These are phyloP conservation scores for Zoanthus solanderi DNA, from an alignment of 92 coral and sea anemone species.

Conservation along the genomic window DNA sequence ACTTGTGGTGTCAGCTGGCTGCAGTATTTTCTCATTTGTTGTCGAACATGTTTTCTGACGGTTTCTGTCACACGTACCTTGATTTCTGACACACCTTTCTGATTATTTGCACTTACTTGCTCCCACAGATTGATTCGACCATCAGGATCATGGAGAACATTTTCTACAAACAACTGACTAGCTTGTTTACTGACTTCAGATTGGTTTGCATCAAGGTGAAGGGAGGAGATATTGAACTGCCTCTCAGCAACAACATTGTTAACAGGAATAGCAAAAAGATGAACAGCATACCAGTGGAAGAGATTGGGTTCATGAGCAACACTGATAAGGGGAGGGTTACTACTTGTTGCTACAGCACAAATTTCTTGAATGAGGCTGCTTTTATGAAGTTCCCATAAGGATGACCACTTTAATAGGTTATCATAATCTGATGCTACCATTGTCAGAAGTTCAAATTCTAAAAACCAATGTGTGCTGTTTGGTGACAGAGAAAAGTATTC, in stretches of 20 bases:
- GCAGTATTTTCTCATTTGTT: neutral
- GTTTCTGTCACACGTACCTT: neutral
- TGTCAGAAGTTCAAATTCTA: slow-evolving; percentile 18
- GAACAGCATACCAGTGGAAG: slow-evolving; percentile 16
- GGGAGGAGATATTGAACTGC: slow-evolving; percentile 29
- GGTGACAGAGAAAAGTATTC: neutral
- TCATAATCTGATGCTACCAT: slow-evolving; percentile 14
- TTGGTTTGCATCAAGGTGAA: slow-evolving; percentile 23
- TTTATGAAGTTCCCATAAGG: slow-evolving; percentile 32
- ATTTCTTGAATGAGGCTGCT: slow-evolving; percentile 25
- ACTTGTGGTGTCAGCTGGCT: neutral
- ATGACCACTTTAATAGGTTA: slow-evolving; percentile 12
- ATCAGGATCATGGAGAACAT: slow-evolving; percentile 20
- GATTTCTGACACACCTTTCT: neutral
- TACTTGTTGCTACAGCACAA: neutral
- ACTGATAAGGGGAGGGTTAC: slow-evolving; percentile 21
- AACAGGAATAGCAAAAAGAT: slow-evolving; percentile 45
- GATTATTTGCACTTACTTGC: neutral
- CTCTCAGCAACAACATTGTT: slow-evolving; percentile 49
- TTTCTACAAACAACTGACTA: slow-evolving; percentile 24
- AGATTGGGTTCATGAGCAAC: slow-evolving; percentile 7
- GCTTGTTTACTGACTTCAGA: slow-evolving; percentile 36
- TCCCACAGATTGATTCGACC: neutral
- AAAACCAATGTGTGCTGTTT: slow-evolving; percentile 19
- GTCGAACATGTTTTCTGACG: slow-evolving; percentile 3